Evolutionary conservation across 2,797 vertebrate genomes (phyloP).

Genomic region (Falco novaeseelandiae): DNA sequence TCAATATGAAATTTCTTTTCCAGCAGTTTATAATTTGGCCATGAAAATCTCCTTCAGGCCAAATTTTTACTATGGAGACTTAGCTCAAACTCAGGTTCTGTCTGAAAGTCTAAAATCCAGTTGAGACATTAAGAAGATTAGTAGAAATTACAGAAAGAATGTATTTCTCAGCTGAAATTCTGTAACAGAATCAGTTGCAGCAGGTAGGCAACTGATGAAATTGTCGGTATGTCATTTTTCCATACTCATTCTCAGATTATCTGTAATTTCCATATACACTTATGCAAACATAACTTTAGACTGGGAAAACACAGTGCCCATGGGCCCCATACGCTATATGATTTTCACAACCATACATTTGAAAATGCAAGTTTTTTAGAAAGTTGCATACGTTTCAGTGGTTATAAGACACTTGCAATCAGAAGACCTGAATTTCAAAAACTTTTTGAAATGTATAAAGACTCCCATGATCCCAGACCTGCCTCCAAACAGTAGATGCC

Average conservation of each 20-base stretch:
- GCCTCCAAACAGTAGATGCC: not conserved
- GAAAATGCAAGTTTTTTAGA: not conserved
- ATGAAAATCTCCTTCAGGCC: not conserved
- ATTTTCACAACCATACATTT: not conserved
- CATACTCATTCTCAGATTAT: not conserved
- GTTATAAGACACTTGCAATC: not conserved
- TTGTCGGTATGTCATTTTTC: not conserved
- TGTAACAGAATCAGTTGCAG: not conserved
- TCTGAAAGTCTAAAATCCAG: not conserved
- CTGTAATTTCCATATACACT: not conserved
- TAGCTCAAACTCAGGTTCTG: not conserved
- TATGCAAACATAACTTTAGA: not conserved
- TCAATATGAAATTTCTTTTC: conserved; percentile 28
- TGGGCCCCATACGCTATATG: not conserved
- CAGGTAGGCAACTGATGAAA: not conserved
- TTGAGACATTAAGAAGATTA: not conserved
- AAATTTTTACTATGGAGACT: not conserved
- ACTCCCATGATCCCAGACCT: not conserved
- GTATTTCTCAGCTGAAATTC: not conserved
- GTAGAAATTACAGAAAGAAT: not conserved
- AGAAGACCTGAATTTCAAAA: not conserved
- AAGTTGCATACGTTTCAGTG: not conserved
- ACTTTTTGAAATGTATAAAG: not conserved
- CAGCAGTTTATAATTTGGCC: conserved; percentile 20
- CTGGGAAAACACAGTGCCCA: not conserved